Conservation (phyloP, 2,797 vertebrate genomes). For the Crocodylus rhombifer region DNA sequence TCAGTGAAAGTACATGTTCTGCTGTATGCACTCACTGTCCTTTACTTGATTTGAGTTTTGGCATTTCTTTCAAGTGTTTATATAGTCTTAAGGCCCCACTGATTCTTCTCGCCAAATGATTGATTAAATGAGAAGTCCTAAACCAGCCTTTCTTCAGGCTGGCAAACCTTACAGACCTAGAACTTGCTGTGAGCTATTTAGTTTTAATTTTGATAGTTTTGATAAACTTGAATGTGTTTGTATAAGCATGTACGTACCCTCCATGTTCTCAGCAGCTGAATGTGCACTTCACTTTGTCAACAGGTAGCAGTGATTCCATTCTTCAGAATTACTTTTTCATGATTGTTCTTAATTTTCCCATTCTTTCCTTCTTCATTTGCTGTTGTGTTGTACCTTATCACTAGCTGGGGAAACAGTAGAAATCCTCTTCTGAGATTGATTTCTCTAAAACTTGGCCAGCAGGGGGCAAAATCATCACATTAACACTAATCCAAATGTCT, state of each 20-base stretch:
- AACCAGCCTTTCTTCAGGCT: not conserved
- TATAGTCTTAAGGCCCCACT: not conserved
- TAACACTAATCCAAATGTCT: not conserved
- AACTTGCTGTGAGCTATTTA: not conserved
- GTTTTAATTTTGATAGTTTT: not conserved
- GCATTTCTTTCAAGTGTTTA: conserved; percentile 6
- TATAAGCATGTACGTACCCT: not conserved
- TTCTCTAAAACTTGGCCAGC: not conserved
- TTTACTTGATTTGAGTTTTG: not conserved
- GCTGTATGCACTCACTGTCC: not conserved
- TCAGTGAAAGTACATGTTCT: not conserved
- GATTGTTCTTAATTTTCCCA: not conserved
- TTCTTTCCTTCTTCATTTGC: not conserved
- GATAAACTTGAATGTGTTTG: not conserved
- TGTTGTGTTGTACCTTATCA: not conserved
- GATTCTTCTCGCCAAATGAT: not conserved
- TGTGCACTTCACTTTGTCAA: not conserved
- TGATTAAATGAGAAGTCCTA: not conserved
- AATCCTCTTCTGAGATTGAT: not conserved
- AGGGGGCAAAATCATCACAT: not conserved
- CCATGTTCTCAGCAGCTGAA: not conserved
- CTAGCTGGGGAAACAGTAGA: not conserved
- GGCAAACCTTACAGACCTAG: not conserved
- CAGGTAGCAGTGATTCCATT: not conserved
- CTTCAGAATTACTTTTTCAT: not conserved